phyloP scores from a whole-genome alignment of 2,888 invertebrate genomes.

The Agonum fuliginosum region DNA sequence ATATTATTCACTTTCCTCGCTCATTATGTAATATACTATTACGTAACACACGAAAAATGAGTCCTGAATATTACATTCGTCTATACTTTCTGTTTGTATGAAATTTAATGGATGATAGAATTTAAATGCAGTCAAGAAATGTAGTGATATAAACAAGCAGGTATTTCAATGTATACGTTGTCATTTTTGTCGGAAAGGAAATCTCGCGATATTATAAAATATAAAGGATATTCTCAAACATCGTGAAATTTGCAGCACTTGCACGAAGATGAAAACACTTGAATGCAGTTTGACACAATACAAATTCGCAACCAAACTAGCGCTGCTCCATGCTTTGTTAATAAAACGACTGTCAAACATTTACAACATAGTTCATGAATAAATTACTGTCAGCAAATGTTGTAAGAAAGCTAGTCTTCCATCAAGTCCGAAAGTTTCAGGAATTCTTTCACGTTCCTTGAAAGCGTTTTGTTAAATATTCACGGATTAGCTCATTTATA shows the following conservation, averaged over 20 bases:
- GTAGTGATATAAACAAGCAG: not conserved
- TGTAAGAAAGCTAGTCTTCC: slow-evolving; percentile 23
- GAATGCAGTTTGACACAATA: not conserved
- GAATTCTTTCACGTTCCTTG: slow-evolving; percentile 40
- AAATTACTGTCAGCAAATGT: slow-evolving; percentile 35
- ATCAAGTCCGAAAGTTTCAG: slow-evolving; percentile 22
- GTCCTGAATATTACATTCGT: no score
- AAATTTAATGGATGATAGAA: not conserved
- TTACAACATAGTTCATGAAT: slow-evolving; percentile 33
- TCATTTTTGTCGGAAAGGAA: not conserved
- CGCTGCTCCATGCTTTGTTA: not conserved
- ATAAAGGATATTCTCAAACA: not conserved
- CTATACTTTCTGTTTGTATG: no score
- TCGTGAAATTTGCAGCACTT: not conserved
- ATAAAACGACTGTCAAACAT: slow-evolving; percentile 36
- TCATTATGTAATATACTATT: no score
- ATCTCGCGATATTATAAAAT: no score
- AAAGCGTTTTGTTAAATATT: slow-evolving; percentile 54
- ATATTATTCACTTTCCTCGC: no score
- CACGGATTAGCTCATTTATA: slow-evolving; percentile 59
- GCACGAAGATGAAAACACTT: not conserved
- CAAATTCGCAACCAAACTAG: not conserved
- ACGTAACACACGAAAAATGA: no score
- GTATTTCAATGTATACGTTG: not conserved
- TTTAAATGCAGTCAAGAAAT: not conserved